Conservation (phyloP, 1,140 invertebrate genomes). For the Drosophila grimshawi region DNA sequence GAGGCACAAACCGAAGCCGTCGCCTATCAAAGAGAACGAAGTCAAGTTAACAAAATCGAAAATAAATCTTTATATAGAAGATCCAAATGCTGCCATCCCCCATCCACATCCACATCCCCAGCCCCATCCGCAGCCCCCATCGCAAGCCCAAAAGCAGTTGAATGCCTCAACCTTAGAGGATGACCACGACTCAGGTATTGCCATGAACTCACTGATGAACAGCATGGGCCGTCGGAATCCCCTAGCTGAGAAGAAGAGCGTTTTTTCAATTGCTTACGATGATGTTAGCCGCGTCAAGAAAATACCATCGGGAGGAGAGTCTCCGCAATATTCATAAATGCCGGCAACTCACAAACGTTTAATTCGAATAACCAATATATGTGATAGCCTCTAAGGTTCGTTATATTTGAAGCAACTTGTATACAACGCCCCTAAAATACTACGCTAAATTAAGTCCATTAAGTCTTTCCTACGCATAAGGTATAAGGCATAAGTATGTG, state of each 20-base stretch:
- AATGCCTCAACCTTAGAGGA: conserved; percentile 86
- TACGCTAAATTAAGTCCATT: conserved; percentile 33
- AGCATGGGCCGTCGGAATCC: conserved; percentile 87
- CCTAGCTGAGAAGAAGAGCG: conserved; percentile 95
- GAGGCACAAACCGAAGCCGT: conserved; percentile 62
- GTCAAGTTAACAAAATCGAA: conserved; percentile 71
- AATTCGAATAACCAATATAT: conserved; percentile 58
- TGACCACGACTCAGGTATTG: conserved; percentile 90
- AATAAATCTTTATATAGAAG: conserved; percentile 58
- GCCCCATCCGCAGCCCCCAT: not conserved
- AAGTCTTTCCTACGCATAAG: conserved; percentile 37
- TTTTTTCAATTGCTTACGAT: conserved; percentile 97
- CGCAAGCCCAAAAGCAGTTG: conserved; percentile 67
- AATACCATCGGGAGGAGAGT: conserved; percentile 81
- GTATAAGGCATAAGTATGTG: conserved; percentile 19
- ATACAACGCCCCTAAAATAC: conserved; percentile 30
- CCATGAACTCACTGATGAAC: conserved; percentile 87
- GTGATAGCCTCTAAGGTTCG: conserved; percentile 79
- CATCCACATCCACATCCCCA: no score
- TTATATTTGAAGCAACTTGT: conserved; percentile 58
- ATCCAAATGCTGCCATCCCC: conserved; percentile 20
- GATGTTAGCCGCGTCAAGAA: conserved; percentile 87
- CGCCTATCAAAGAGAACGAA: conserved; percentile 81
- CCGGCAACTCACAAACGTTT: conserved; percentile 18
- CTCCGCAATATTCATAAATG: conserved; percentile 75